Conservation (phyloP, 64 coral and sea anemone species). For the Orbicella faveolata region DNA sequence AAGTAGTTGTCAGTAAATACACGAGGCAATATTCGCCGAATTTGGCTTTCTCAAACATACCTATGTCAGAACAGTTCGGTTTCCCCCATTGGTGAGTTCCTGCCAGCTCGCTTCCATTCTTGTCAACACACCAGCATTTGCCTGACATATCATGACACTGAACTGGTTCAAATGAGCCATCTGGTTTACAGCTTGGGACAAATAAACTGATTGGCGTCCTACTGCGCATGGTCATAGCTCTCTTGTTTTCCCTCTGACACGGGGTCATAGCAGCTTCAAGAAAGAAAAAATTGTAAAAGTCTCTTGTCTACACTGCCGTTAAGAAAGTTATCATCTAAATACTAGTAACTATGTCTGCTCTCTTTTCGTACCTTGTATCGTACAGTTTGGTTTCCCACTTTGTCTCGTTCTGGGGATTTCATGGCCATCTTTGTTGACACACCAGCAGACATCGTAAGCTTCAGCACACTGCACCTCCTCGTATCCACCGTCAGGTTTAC, state of each 20-base stretch:
- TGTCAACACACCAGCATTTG: conserved; percentile 67
- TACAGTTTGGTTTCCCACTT: conserved; percentile 15
- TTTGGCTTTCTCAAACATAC: not conserved
- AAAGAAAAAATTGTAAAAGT: not conserved
- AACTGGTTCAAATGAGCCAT: conserved; percentile 29
- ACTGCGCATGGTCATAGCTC: conserved; percentile 16
- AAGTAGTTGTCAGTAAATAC: no score
- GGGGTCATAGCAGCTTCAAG: conserved; percentile 22
- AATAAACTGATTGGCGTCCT: conserved; percentile 20
- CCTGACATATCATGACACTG: conserved; percentile 67
- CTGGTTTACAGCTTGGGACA: conserved; percentile 17
- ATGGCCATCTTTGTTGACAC: conserved; percentile 31
- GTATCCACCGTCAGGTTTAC: conserved; percentile 21
- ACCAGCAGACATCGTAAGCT: conserved; percentile 21
- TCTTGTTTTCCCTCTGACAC: conserved; percentile 45
- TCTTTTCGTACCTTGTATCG: not conserved
- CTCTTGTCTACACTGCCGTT: no score
- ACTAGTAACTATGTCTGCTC: not conserved
- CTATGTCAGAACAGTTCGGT: conserved; percentile 27
- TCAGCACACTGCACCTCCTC: not conserved
- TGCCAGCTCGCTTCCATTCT: conserved; percentile 34
- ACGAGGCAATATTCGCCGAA: no score
- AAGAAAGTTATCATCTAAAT: not conserved
- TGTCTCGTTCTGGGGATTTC: conserved; percentile 28
- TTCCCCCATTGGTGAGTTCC: conserved; percentile 59